These are phyloP conservation scores for Orgyia antiqua DNA, from an alignment of 2,888 invertebrate genomes.

Conservation along the genomic window DNA sequence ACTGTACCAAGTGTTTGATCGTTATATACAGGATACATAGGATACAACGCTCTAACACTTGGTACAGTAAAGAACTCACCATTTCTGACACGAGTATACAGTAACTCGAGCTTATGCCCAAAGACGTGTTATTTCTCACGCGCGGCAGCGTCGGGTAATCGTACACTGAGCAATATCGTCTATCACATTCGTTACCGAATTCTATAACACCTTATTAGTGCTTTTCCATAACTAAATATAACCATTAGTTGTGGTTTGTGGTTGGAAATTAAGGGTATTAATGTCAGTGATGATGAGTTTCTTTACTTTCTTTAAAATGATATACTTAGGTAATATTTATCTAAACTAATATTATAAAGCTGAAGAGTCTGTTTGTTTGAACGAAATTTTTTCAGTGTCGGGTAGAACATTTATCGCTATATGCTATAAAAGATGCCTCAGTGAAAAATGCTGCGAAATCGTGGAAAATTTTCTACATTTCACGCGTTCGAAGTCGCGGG, in stretches of 20 bases:
- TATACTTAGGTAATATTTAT: no score
- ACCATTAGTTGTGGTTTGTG: constrained; percentile 20
- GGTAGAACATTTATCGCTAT: no score
- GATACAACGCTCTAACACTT: no score
- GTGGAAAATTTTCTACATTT: no score
- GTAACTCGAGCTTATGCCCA: constrained; percentile 48
- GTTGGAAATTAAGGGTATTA: constrained; percentile 8
- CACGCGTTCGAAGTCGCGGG: no score
- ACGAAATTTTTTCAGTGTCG: no score
- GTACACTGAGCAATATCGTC: constrained; percentile 53
- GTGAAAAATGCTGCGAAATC: no score
- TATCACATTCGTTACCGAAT: constrained; percentile 55
- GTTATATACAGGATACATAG: no score
- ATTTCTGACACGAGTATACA: constrained; percentile 32
- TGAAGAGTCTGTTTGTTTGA: no score
- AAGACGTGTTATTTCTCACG: constrained; percentile 55
- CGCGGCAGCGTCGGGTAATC: constrained; percentile 39
- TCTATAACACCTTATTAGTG: constrained; percentile 37
- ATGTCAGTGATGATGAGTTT: neutral
- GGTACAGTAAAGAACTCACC: constrained; percentile 11
- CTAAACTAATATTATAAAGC: no score
- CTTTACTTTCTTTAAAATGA: neutral
- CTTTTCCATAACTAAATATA: constrained; percentile 36
- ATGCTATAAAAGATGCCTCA: no score
- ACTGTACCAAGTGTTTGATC: no score